phyloP scores from a whole-genome alignment of 2,113 vertebrate species.

The Struthidea cinerea region DNA sequence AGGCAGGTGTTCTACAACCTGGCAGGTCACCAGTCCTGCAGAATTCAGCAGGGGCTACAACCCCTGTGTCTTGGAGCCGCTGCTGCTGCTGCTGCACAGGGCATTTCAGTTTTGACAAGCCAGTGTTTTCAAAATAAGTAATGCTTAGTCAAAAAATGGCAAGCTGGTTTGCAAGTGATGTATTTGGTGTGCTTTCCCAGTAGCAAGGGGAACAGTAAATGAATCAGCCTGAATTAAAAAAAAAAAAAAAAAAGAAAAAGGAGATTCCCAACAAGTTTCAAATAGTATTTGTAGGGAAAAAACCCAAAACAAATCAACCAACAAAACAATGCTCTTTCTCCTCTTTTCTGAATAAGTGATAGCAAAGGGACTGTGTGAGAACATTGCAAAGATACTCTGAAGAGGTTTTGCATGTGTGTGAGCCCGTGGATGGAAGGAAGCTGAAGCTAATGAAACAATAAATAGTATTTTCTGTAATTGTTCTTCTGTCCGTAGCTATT shows the following conservation, averaged over 20 bases:
- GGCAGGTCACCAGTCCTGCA: neutral
- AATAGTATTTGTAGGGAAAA: neutral
- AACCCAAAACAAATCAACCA: accelerated
- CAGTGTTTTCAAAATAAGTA: neutral
- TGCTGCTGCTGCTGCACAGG: neutral
- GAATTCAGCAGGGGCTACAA: neutral
- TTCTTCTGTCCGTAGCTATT: neutral
- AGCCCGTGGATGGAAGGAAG: neutral
- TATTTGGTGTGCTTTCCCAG: neutral
- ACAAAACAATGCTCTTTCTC: neutral
- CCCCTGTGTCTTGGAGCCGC: neutral
- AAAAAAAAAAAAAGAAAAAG: neutral
- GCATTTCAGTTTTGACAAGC: neutral
- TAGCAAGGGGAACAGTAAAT: neutral
- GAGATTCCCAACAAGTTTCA: neutral
- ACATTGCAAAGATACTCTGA: neutral
- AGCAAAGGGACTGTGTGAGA: neutral
- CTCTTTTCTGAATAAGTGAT: neutral
- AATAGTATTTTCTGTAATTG: neutral
- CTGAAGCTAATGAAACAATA: neutral
- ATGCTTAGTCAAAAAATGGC: neutral
- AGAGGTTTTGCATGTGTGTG: neutral
- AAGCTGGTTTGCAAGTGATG: neutral
- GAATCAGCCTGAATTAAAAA: neutral
- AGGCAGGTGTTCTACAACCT: neutral